Evolutionary conservation across 2,797 vertebrate genomes (phyloP), one percentile per base, ranked within the genome.

Genomic region (Hemibagrus guttatus): DNA sequence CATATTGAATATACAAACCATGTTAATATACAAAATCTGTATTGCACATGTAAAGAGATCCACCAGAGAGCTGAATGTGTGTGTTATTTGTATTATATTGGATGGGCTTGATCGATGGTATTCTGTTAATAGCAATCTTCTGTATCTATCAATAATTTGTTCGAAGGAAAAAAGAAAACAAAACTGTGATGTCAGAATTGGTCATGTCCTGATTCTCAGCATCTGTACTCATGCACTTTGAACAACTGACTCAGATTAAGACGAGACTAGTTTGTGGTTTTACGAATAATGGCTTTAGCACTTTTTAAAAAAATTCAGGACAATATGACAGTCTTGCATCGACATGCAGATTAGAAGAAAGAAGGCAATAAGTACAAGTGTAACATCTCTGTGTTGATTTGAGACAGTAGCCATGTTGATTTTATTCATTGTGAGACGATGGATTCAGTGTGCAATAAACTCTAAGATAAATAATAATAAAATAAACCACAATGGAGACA

Each of bases 21-120:
- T 31, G 42, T 7, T 46, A 58, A 42, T 69, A 54, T 79, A 28
- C 21, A 28, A 21, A 66, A 35, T 71, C n/a, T 42, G 76, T 71
- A 31, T 71, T 81, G 46, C 84, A 78, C n/a, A 85, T n/a, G 75
- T 28, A 39, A 68, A 71, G 52, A 59, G 21, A 26, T 85, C 19
- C 7, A 66, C 31, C 49, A 68, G 31, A 6, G 16, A 68, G 31
- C 21, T 85, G 42, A 49, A 63, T 72, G 56, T 75, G 42, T 74
- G 17, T 58, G 9, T 75, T 21, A 26, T 78, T 84, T 52, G 23
- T 84, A 23, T 35, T 79, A 42, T 68, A 42, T 68, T 85, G 12
- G 68, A 68, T 31, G 66, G 9, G 39, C 39, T 39, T 46, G 21
- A 72, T 46, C 11, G 11, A 23, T 72, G 31, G 7, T 39, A 52